Evolutionary conservation across 2,888 invertebrate species (phyloP).

Genomic region (Agrotis exclamationis): DNA sequence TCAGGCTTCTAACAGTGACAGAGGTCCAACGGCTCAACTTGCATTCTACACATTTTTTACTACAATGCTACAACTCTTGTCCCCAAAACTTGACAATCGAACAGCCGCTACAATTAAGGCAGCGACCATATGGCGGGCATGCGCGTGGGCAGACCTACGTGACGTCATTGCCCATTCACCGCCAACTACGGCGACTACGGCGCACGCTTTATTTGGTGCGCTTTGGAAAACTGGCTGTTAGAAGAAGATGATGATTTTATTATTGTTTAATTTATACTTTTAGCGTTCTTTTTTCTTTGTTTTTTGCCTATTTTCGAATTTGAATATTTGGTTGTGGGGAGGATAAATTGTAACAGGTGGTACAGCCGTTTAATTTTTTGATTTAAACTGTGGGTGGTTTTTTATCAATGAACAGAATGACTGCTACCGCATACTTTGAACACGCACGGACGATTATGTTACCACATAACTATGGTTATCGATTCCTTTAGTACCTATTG

Average conservation of each 20-base stretch:
- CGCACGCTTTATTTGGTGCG: slow-evolving; percentile 66
- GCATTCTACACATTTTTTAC: not conserved
- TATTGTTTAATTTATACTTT: slow-evolving; percentile 16
- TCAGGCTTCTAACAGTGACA: no score
- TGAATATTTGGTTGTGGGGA: not conserved
- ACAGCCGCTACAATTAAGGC: slow-evolving; percentile 50
- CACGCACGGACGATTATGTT: no score
- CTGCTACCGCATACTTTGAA: not conserved
- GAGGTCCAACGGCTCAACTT: no score
- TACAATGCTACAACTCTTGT: slow-evolving; percentile 20
- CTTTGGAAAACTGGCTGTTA: slow-evolving; percentile 38
- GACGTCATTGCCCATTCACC: slow-evolving; percentile 83
- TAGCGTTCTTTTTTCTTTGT: no score
- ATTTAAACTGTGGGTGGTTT: slow-evolving; percentile 1
- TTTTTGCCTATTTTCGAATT: no score
- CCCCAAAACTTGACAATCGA: slow-evolving; percentile 21
- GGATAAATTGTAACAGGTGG: slow-evolving; percentile 23
- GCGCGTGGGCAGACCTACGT: slow-evolving; percentile 70
- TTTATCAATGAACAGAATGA: slow-evolving; percentile 12
- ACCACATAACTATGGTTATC: not conserved
- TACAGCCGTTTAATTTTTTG: slow-evolving; percentile 1
- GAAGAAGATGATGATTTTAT: slow-evolving; percentile 4
- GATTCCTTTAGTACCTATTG: not conserved
- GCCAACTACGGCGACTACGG: slow-evolving; percentile 70
- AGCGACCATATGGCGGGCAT: slow-evolving; percentile 75